A percentile compares a stretch with the other conserved stretches of the same genome.
These are phyloP conservation scores for Toxonevra muliebris DNA, from an alignment of 2,888 invertebrate species.

Conservation along the genomic window DNA sequence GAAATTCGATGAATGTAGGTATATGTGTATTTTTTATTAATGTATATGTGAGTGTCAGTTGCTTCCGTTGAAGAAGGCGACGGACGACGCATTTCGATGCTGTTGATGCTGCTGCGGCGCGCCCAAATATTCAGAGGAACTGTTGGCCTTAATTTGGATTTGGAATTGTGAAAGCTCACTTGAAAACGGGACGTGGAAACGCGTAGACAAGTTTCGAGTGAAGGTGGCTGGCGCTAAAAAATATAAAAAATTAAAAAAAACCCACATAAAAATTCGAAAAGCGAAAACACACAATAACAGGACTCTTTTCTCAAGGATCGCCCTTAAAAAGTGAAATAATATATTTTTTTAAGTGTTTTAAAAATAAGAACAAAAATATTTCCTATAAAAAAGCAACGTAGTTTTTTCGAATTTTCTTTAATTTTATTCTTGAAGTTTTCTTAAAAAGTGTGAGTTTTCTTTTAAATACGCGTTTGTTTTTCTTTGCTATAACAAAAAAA, in stretches of 20 bases:
- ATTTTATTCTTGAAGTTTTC: not conserved
- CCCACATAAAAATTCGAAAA: conserved; percentile 10
- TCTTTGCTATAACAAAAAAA: not conserved
- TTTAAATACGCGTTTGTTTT: not conserved
- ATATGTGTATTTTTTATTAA: not conserved
- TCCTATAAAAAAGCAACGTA: not conserved
- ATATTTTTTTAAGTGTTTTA: conserved; percentile 15
- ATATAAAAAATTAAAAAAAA: conserved; percentile 14
- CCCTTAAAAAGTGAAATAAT: conserved; percentile 41
- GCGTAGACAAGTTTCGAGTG: conserved; percentile 54
- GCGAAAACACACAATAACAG: conserved; percentile 1
- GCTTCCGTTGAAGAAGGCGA: not conserved
- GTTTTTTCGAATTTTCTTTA: not conserved
- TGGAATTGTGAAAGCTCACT: conserved; percentile 65
- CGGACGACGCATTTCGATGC: too few relatives aligned
- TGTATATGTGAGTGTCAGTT: not conserved
- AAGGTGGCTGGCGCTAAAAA: conserved; percentile 20
- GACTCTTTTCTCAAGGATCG: conserved; percentile 8
- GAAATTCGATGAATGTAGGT: not conserved
- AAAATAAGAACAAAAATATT: conserved; percentile 11
- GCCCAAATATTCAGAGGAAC: conserved; percentile 31
- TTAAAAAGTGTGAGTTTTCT: conserved; percentile 45
- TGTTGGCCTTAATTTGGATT: conserved; percentile 61
- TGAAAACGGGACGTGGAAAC: conserved; percentile 65
- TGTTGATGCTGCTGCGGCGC: not conserved